phyloP scores from a whole-genome alignment of 2,113 vertebrate species.

The Hyperopisus bebe region DNA sequence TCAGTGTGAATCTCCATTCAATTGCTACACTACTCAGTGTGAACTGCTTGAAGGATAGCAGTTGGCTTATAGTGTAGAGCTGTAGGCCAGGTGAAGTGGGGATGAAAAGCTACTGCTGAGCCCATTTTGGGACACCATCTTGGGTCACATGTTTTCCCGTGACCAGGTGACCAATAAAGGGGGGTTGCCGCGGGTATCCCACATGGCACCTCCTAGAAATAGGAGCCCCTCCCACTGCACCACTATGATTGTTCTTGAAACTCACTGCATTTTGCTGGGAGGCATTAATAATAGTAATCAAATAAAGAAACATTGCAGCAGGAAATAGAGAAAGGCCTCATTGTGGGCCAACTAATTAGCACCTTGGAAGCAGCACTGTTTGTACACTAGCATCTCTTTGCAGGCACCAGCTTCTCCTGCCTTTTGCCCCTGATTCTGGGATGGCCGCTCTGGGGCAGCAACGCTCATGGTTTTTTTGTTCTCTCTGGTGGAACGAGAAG shows the following conservation, averaged over 20 bases:
- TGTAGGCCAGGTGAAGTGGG: background rate
- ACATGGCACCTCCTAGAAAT: background rate
- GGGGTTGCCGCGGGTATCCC: background rate
- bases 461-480: background rate
- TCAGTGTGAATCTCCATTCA: background rate
- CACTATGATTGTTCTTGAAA: background rate
- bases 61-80: background rate
- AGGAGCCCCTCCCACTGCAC: background rate
- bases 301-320: background rate
- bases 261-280: background rate
- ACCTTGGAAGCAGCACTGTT: background rate
- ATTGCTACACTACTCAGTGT: background rate
- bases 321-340: background rate
- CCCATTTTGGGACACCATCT: background rate
- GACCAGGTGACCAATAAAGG: background rate
- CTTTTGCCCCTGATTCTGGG: background rate
- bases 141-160: background rate
- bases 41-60: background rate
- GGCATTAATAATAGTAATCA: background rate
- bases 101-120: background rate
- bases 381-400: background rate
- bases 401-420: background rate
- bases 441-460: background rate
- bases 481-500: background rate
- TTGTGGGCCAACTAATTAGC: background rate